phyloP scores from a whole-genome alignment of 1,140 invertebrate species.

The Phymastichus coffea region DNA sequence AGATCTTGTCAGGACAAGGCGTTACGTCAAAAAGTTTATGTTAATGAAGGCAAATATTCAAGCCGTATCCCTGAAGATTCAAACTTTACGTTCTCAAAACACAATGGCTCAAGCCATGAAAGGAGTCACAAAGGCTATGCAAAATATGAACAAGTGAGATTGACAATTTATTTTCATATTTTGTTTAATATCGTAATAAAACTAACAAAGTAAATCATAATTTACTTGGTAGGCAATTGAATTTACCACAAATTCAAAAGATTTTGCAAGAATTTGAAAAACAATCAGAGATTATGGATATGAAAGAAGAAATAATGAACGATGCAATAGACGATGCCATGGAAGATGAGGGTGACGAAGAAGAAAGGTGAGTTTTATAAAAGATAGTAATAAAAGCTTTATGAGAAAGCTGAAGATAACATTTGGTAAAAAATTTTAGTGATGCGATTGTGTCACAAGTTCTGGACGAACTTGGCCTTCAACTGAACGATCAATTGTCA shows the following conservation, averaged over 20 bases:
- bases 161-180: constrained; percentile 10
- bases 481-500: constrained; percentile 86
- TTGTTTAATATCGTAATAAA: constrained; percentile 4
- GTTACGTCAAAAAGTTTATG: constrained; percentile 98
- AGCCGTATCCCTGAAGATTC: constrained; percentile 97
- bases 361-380: constrained; percentile 76
- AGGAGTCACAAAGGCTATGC: constrained; percentile 98
- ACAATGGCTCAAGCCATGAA: constrained; percentile 99
- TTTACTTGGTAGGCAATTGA: constrained; percentile 72
- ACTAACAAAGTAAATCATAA: background rate
- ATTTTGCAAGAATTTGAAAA: constrained; percentile 99
- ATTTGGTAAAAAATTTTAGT: too few species aligned
- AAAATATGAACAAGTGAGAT: constrained; percentile 89
- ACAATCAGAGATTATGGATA: constrained; percentile 99
- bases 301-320: constrained; percentile 99
- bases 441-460: constrained; percentile 92
- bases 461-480: constrained; percentile 94
- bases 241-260: constrained; percentile 98
- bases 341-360: constrained; percentile 97
- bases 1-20: constrained; percentile 93
- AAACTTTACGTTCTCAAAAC: constrained; percentile 97
- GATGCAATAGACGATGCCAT: constrained; percentile 99
- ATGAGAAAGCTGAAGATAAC: constrained; percentile 14
- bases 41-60: constrained; percentile 99
- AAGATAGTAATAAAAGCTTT: constrained; percentile 13